phyloP scores from a whole-genome alignment of 2,113 vertebrate genomes.

The human (Homo sapiens) region GRCh38 chr2:118038501-118039000 shows the following conservation, averaged over 20 bases:
- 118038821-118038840: constrained; percentile 68
- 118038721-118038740: constrained; percentile 82
- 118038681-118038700: constrained; percentile 69
- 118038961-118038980: constrained; percentile 77
- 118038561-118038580: constrained; percentile 68
- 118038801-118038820: constrained; percentile 65
- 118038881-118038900: constrained; percentile 77
- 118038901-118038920: constrained; percentile 72
- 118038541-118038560: constrained; percentile 68
- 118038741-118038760: constrained; percentile 77
- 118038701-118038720: constrained; percentile 72
- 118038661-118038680: constrained; percentile 74
- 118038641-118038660: constrained; percentile 73
- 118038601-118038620: constrained; percentile 74
- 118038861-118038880: constrained; percentile 79
- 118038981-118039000: constrained; percentile 77
- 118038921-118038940: constrained; percentile 68
- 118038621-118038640: constrained; percentile 79
- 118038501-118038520: constrained; percentile 74
- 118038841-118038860: constrained; percentile 78
- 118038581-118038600: constrained; percentile 78
- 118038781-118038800: constrained; percentile 77
- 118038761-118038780: constrained; percentile 80
- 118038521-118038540: constrained; percentile 76
- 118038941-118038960: constrained; percentile 71